Percentiles rank a stretch among this genome's conserved stretches.
These are phyloP conservation scores for Adineta ricciae DNA, from an alignment of 2,888 invertebrate species.

Conservation along the genomic window DNA sequence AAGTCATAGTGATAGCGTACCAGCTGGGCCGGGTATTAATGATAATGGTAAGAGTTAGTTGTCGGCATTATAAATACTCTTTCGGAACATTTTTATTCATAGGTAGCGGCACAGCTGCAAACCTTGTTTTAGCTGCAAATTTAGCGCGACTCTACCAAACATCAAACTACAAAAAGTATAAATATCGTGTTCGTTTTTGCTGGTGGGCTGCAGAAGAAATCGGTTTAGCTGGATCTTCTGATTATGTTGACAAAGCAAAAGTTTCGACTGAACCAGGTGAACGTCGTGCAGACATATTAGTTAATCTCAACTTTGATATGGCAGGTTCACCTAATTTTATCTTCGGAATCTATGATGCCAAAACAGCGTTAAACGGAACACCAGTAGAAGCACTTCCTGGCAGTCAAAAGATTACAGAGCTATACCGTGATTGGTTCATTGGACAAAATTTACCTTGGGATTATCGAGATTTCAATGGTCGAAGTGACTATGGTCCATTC, in stretches of 20 bases:
- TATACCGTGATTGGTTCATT: neutral
- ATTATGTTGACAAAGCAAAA: neutral
- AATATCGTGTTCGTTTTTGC: neutral
- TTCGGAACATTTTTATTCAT: neutral
- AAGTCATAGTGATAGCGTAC: neutral
- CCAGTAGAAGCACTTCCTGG: neutral
- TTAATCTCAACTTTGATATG: neutral
- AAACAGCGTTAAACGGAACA: neutral
- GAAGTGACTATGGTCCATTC: neutral
- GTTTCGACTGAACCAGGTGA: neutral
- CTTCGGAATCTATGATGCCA: neutral
- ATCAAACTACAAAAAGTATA: neutral
- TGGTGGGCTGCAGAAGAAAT: constrained; percentile 2
- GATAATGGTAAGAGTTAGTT: neutral
- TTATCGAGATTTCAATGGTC: neutral
- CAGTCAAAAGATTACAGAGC: neutral
- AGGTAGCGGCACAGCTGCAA: neutral
- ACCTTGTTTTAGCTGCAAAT: neutral
- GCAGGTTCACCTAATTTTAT: neutral
- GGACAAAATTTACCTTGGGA: neutral
- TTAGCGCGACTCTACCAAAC: neutral
- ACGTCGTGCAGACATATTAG: neutral
- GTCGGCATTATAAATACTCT: neutral
- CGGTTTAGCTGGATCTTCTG: neutral
- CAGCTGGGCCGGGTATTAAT: neutral